Percentiles rank a stretch among this genome's conserved stretches.
Conservation (phyloP, 1,140 invertebrate species). For the Tetraneura akinire region DNA sequence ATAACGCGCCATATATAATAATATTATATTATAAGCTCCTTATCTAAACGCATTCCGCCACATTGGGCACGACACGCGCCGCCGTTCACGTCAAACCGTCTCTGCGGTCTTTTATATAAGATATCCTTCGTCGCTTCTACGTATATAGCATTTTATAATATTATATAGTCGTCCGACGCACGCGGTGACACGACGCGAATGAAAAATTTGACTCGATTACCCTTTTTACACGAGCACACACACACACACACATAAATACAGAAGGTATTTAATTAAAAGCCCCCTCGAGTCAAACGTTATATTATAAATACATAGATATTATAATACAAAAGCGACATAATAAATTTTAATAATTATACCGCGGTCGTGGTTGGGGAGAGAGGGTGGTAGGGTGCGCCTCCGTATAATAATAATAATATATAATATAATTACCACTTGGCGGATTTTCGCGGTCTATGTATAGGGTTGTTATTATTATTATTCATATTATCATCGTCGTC, state of each 20-base stretch:
- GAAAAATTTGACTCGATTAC: slow-evolving; percentile 51
- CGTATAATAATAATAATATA: background rate
- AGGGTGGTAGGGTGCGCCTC: background rate
- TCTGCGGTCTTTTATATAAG: background rate
- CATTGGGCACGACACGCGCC: slow-evolving; percentile 31
- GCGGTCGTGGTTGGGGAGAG: background rate
- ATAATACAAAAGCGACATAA: slow-evolving; percentile 26
- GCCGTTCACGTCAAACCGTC: slow-evolving; percentile 2
- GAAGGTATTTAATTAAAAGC: slow-evolving; percentile 46
- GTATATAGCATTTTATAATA: too few species aligned
- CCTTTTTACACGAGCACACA: background rate
- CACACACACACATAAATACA: slow-evolving; percentile 3
- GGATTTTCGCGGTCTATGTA: slow-evolving; percentile 3
- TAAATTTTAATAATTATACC: slow-evolving; percentile 50
- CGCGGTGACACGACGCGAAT: slow-evolving; percentile 18
- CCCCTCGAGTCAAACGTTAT: slow-evolving; percentile 5
- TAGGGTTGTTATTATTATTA: slow-evolving; percentile 8
- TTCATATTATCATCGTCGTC: too few species aligned
- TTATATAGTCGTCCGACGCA: background rate
- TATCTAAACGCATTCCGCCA: slow-evolving; percentile 49
- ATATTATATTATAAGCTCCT: background rate
- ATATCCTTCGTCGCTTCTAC: too few species aligned
- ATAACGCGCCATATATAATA: slow-evolving; percentile 15
- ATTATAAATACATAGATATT: background rate
- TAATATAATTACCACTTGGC: slow-evolving; percentile 22